A percentile compares a stretch with the other conserved stretches of the same genome.
Evolutionary conservation across 2,797 vertebrate species (phyloP).

Genomic region (Myotis findleyi): DNA sequence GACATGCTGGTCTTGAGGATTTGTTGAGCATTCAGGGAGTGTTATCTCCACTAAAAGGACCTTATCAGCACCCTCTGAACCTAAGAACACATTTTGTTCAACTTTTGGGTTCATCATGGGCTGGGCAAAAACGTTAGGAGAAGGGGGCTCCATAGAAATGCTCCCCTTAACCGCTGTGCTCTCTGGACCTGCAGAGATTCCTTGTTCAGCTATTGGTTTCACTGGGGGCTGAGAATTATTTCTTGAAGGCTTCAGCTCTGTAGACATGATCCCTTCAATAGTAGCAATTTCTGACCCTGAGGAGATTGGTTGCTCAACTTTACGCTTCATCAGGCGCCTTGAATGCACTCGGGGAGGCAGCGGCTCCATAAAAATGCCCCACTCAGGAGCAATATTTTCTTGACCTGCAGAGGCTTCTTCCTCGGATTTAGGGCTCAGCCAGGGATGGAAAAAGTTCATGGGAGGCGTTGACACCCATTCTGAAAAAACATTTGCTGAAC

Average conservation of each 20-base stretch:
- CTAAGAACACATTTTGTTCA: conserved; percentile 63
- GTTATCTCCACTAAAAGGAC: neutral
- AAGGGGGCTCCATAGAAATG: neutral
- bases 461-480: neutral
- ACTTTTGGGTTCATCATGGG: conserved; percentile 42
- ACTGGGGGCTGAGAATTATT: neutral
- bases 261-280: neutral
- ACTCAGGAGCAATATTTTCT: neutral
- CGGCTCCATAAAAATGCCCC: neutral
- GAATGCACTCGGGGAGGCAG: neutral
- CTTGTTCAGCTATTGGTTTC: neutral
- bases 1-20: neutral
- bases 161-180: neutral
- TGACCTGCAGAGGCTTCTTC: neutral
- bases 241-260: neutral
- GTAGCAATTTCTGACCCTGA: neutral
- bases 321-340: neutral
- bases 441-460: neutral
- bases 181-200: neutral
- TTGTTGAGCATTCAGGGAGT: neutral
- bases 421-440: neutral
- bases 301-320: neutral
- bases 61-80: conserved; percentile 65
- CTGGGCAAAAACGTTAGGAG: neutral
- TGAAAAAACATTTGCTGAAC: neutral